Evolutionary conservation across 2,888 invertebrate genomes (phyloP).

Genomic region (Nezara viridula): DNA sequence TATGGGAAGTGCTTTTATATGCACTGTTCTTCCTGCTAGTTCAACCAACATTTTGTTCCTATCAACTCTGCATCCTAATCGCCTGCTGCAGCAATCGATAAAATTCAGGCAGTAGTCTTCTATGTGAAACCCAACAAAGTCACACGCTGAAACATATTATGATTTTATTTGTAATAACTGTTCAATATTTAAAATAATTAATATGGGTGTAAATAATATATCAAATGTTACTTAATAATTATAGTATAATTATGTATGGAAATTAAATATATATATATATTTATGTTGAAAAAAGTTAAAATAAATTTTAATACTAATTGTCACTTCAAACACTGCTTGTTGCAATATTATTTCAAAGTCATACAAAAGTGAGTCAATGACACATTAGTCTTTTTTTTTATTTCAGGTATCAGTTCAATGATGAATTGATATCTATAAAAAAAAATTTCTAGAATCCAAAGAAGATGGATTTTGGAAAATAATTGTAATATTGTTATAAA

Average conservation of each 20-base stretch:
- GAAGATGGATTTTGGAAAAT: too few species aligned
- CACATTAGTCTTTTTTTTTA: not conserved
- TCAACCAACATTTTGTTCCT: constrained; percentile 69
- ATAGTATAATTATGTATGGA: not conserved
- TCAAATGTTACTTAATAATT: not conserved
- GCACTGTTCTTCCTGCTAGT: constrained; percentile 69
- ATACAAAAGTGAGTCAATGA: constrained; percentile 23
- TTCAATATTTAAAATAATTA: not conserved
- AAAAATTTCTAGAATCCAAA: too few species aligned
- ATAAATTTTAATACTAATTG: not conserved
- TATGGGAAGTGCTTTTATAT: constrained; percentile 69
- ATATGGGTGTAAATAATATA: not conserved
- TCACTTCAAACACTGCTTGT: constrained; percentile 12
- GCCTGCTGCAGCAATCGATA: constrained; percentile 69
- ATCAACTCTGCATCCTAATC: constrained; percentile 69
- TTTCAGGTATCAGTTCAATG: not conserved
- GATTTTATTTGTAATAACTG: not conserved
- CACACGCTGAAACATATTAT: constrained; percentile 68
- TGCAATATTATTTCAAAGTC: not conserved
- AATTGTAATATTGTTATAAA: too few species aligned
- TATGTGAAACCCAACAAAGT: constrained; percentile 71
- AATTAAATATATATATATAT: not conserved
- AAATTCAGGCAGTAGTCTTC: constrained; percentile 70
- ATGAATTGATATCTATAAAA: too few species aligned
- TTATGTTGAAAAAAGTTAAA: not conserved